A percentile compares a stretch with the other conserved stretches of the same genome.
Evolutionary conservation across 2,797 vertebrate genomes (phyloP).

Genomic region (Spinus olivaceus): DNA sequence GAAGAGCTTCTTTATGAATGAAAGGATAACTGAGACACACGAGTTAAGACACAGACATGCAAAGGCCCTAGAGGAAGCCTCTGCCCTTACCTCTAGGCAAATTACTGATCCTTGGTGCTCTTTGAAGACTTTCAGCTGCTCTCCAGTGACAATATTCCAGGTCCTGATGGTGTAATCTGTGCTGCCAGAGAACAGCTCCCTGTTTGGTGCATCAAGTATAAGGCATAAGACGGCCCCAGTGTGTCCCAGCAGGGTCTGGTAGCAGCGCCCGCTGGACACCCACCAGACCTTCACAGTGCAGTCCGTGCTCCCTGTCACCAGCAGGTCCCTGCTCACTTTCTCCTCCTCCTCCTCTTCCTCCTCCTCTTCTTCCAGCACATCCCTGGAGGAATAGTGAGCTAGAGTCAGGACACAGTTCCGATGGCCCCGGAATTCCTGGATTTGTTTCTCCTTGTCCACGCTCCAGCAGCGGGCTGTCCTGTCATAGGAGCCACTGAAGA

Average conservation of each 20-base stretch:
- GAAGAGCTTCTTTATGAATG: not conserved
- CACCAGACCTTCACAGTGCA: slow-evolving; percentile 82
- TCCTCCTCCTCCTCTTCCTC: slow-evolving; percentile 55
- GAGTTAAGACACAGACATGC: not conserved
- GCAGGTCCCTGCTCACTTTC: slow-evolving; percentile 69
- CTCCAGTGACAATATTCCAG: slow-evolving; percentile 81
- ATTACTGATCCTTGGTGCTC: slow-evolving; percentile 82
- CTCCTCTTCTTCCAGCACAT: slow-evolving; percentile 67
- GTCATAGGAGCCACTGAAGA: slow-evolving; percentile 83
- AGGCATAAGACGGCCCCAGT: slow-evolving; percentile 80
- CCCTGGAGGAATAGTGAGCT: slow-evolving; percentile 74
- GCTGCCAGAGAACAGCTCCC: slow-evolving; percentile 80
- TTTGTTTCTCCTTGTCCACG: slow-evolving; percentile 70
- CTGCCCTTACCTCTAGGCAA: slow-evolving; percentile 79
- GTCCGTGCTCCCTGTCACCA: slow-evolving; percentile 81
- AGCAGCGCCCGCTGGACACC: slow-evolving; percentile 79
- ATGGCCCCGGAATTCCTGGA: slow-evolving; percentile 80
- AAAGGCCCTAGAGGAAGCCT: not conserved
- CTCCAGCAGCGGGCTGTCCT: slow-evolving; percentile 80
- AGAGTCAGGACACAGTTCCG: slow-evolving; percentile 79
- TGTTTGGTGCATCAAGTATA: slow-evolving; percentile 70
- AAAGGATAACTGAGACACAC: not conserved
- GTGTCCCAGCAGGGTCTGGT: slow-evolving; percentile 80
- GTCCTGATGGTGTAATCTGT: slow-evolving; percentile 78
- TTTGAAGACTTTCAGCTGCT: slow-evolving; percentile 77